These are phyloP conservation scores for Magallana angulata DNA, from an alignment of 1,140 invertebrate genomes.

Conservation along the genomic window DNA sequence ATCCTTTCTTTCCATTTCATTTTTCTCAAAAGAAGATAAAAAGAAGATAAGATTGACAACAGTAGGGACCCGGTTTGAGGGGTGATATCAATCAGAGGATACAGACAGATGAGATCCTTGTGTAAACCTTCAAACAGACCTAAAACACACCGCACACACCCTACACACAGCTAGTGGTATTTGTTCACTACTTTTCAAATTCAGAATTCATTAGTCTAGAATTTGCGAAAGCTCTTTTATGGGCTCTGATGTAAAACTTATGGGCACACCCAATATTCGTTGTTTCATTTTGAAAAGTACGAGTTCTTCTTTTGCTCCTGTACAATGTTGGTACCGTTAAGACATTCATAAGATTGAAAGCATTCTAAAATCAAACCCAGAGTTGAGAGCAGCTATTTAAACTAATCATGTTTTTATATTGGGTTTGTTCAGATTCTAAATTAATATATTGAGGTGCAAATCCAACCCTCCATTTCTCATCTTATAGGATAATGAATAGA, in stretches of 20 bases:
- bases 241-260: not conserved
- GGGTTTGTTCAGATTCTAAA: not conserved
- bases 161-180: not conserved
- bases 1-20: no score
- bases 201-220: not conserved
- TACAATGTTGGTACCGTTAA: not conserved
- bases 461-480: no score
- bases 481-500: no score
- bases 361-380: not conserved
- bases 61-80: not conserved
- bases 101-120: not conserved
- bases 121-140: not conserved
- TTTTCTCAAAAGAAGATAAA: no score
- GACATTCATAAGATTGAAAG: not conserved
- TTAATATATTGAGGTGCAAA: no score
- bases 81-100: not conserved
- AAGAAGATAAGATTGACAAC: not conserved
- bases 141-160: no score
- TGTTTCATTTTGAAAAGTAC: slow-evolving; percentile 29
- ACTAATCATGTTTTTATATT: not conserved
- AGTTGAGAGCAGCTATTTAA: not conserved
- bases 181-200: not conserved
- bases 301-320: not conserved
- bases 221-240: not conserved
- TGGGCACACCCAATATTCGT: not conserved